A percentile compares a stretch with the other conserved stretches of the same genome.
These are phyloP conservation scores for Desoria tigrina DNA, from an alignment of 2,888 invertebrate genomes.

Conservation along the genomic window DNA sequence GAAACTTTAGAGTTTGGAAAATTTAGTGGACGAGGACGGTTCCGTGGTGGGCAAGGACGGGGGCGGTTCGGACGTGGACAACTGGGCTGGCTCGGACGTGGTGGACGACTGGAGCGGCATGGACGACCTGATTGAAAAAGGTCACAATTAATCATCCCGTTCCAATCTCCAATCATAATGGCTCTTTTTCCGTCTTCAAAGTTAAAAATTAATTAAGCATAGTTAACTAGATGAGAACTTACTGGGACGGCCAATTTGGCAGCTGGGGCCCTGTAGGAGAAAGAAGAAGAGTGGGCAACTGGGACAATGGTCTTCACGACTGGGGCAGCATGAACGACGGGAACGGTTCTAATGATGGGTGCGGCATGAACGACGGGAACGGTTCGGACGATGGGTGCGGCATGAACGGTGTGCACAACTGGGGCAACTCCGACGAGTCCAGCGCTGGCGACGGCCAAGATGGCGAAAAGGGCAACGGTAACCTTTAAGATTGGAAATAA, in stretches of 20 bases:
- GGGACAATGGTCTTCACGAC: conserved; percentile 22
- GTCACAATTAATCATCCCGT: conserved; percentile 24
- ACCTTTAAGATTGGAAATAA: conserved; percentile 21
- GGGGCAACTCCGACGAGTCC: conserved; percentile 18
- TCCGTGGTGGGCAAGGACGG: conserved; percentile 7
- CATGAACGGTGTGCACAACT: conserved; percentile 12
- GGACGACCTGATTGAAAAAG: conserved; percentile 18
- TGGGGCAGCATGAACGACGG: conserved; percentile 14
- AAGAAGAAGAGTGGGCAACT: conserved; percentile 28
- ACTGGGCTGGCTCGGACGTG: conserved; percentile 18
- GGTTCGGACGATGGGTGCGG: conserved; percentile 5
- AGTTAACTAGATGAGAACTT: too few species aligned
- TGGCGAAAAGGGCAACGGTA: conserved; percentile 24
- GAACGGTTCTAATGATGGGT: conserved; percentile 15
- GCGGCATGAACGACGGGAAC: conserved; percentile 20
- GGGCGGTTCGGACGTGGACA: conserved; percentile 1
- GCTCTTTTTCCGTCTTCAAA: neutral
- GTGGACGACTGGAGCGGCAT: conserved; percentile 17
- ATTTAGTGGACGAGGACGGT: conserved; percentile 8
- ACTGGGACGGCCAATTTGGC: conserved; percentile 25
- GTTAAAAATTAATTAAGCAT: too few species aligned
- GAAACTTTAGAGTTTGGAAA: too few species aligned
- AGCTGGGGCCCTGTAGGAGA: conserved; percentile 34
- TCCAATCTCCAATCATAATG: conserved; percentile 12
- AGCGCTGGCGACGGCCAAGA: conserved; percentile 27